phyloP scores from a whole-genome alignment of 2,888 invertebrate genomes.

The Serrognathus titanus region DNA sequence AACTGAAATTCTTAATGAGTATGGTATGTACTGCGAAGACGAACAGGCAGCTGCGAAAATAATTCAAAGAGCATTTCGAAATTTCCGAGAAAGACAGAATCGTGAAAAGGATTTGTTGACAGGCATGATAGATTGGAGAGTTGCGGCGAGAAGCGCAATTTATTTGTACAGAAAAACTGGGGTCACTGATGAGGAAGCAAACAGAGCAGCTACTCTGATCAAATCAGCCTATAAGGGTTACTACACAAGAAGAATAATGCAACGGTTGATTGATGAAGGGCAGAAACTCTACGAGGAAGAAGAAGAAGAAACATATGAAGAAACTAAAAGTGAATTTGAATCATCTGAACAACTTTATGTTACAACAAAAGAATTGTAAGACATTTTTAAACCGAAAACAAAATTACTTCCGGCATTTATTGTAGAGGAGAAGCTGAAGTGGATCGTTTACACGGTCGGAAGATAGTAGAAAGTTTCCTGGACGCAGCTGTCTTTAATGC shows the following conservation, averaged over 20 bases:
- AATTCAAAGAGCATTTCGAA: constrained; percentile 39
- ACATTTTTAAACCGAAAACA: no score
- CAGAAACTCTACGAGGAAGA: constrained; percentile 10
- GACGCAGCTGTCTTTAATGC: no score
- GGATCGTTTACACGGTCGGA: no score
- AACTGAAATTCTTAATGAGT: constrained; percentile 12
- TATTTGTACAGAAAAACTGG: constrained; percentile 42
- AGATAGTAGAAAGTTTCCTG: no score
- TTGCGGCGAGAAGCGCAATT: constrained; percentile 45
- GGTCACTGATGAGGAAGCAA: constrained; percentile 43
- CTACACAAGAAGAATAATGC: constrained; percentile 41
- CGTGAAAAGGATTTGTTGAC: constrained; percentile 36
- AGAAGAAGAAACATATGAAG: constrained; percentile 2
- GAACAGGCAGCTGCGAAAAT: constrained; percentile 27
- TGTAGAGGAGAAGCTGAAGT: no score
- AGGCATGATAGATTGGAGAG: constrained; percentile 47
- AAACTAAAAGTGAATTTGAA: not conserved
- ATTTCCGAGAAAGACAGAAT: constrained; percentile 33
- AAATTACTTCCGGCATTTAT: no score
- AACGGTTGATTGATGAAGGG: constrained; percentile 27
- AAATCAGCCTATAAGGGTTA: constrained; percentile 49
- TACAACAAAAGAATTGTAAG: no score
- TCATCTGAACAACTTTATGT: not conserved
- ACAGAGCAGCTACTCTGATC: constrained; percentile 45
- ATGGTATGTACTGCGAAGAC: constrained; percentile 17